These are phyloP conservation scores for Hippocampus barbouri DNA, from an alignment of 2,113 vertebrate genomes.

Conservation along the genomic window DNA sequence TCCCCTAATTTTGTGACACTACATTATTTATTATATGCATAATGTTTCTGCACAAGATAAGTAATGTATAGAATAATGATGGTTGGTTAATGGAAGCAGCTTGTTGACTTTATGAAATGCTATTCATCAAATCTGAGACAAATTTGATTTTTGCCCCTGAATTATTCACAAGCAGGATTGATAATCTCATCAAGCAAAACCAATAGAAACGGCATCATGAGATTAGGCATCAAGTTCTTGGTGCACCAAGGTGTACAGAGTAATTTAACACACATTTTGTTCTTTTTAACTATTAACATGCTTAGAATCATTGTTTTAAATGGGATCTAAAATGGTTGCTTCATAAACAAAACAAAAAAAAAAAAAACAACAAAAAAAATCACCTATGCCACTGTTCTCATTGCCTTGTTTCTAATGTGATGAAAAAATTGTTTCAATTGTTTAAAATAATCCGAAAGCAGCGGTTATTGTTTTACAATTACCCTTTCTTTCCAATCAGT, in stretches of 20 bases:
- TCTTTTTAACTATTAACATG: neutral
- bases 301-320: too few relatives aligned
- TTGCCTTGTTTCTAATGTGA: too few relatives aligned
- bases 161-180: slow-evolving; percentile 64
- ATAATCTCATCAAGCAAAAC: slow-evolving; percentile 69
- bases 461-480: too few relatives aligned
- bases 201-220: slow-evolving; percentile 55
- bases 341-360: too few relatives aligned
- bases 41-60: slow-evolving; percentile 67
- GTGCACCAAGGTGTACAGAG: slow-evolving; percentile 1
- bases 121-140: slow-evolving; percentile 72
- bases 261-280: neutral
- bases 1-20: slow-evolving; percentile 61
- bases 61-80: slow-evolving; percentile 68
- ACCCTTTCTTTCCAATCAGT: too few relatives aligned
- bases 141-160: slow-evolving; percentile 57
- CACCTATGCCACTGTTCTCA: too few relatives aligned
- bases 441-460: too few relatives aligned
- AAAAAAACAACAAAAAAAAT: too few relatives aligned
- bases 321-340: too few relatives aligned
- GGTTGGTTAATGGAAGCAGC: slow-evolving; percentile 59
- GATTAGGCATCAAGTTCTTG: slow-evolving; percentile 25
- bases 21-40: slow-evolving; percentile 69
- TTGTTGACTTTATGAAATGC: slow-evolving; percentile 71
- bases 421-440: too few relatives aligned